These are phyloP conservation scores for Zosterops hypoxanthus DNA, from an alignment of 2,113 vertebrate genomes.

Conservation along the genomic window DNA sequence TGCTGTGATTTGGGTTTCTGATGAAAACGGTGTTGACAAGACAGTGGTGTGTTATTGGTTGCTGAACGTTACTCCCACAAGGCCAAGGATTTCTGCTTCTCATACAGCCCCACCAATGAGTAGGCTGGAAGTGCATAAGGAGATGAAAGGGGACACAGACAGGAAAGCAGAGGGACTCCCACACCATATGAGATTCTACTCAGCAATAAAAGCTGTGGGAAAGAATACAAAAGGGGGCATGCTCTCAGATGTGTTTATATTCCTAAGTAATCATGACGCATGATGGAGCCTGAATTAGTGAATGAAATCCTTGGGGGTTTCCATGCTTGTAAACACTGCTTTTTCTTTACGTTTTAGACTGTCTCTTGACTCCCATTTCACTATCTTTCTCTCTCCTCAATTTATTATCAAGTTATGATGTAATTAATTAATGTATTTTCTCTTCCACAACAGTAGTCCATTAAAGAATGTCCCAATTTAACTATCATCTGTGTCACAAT, in stretches of 20 bases:
- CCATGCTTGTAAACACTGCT: neutral
- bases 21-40: neutral
- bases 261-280: rapidly evolving
- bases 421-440: neutral
- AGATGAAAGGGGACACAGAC: neutral
- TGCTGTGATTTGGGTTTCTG: neutral
- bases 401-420: neutral
- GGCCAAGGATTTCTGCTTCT: neutral
- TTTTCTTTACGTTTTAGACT: neutral
- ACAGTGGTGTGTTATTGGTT: rapidly evolving
- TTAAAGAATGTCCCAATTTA: neutral
- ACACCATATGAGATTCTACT: neutral
- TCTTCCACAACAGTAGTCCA: neutral
- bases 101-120: rapidly evolving
- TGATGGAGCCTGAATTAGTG: neutral
- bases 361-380: neutral
- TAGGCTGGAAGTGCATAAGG: neutral
- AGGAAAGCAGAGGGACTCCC: neutral
- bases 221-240: neutral
- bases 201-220: neutral
- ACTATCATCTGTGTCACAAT: neutral
- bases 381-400: neutral
- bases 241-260: neutral
- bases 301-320: neutral
- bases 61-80: neutral